Base-by-base conservation (phyloP, 2,888 invertebrate genomes). In the Falcaria lacertinaria region DNA sequence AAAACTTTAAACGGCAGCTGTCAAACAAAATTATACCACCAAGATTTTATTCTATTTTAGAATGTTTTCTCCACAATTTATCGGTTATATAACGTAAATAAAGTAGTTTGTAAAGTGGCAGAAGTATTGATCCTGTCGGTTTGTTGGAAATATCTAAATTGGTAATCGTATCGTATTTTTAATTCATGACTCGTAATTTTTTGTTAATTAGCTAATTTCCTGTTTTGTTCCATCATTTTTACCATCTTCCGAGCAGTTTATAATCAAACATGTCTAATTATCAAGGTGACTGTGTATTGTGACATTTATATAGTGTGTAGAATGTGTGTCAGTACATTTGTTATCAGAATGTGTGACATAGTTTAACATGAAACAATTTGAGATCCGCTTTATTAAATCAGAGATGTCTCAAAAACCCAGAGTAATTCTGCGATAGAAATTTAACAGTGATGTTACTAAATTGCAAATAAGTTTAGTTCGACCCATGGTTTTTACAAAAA, bases 1-100 rank as follows among this genome's bases (percentile, higher is more conserved):
- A 44, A 56, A 75, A 75, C 64, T 59, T 62, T 48, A 45, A 55
- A 65, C 65, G 69, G 73, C 81, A 79, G 71, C 79, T 81, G 82
- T 83, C 82, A 82, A 70, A 72, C 82, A 82, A 70, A 72, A 50
- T 68, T 64, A 39, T 50, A 47, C 39, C 50, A 50, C 46, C 56
- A 65, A 62, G 61, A 71, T 69, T 65, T 64, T 51, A 41, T 36
- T 49, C 45, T 61, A 60, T 63, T 59, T 65, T 56, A 50, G 34
- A 35, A 36, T 48, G 54, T 52, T 56, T 56, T 42, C 48, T 35
- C 15, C 34, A 11, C 11, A 28, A 33, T 59, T 42, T 45, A 54
- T 42, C 47, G 6, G 47, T 56, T 57, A 57, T 49, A 46, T 55
- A 56, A 60, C 47, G 17, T 14, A 45, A 47, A 50, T 50, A 39